These are phyloP conservation scores for Megalops cyprinoides DNA, from an alignment of 2,797 vertebrate species.

Conservation along the genomic window DNA sequence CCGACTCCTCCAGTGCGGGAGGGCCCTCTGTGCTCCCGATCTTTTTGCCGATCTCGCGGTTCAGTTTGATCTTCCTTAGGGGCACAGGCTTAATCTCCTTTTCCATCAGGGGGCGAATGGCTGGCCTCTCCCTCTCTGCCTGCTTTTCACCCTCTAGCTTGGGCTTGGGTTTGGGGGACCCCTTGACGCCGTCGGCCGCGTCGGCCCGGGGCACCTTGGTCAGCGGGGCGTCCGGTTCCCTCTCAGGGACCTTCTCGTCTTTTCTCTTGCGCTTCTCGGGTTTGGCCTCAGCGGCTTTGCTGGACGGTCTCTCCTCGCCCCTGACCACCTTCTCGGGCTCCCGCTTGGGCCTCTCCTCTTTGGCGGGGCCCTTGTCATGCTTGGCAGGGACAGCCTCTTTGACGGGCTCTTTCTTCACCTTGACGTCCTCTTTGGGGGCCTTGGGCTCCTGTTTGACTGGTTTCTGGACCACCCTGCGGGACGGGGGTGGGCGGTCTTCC, in stretches of 20 bases:
- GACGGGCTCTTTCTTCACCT: conserved; percentile 64
- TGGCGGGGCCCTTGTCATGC: conserved; percentile 66
- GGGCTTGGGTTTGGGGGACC: conserved; percentile 69
- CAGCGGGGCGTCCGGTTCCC: conserved; percentile 66
- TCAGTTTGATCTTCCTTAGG: conserved; percentile 93
- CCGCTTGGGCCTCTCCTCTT: conserved; percentile 77
- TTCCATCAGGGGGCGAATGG: conserved; percentile 68
- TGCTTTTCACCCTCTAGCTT: conserved; percentile 69
- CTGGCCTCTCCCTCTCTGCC: conserved; percentile 65
- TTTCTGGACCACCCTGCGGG: conserved; percentile 69
- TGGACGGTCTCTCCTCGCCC: conserved; percentile 60
- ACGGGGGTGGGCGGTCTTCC: conserved; percentile 72
- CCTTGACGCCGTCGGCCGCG: conserved; percentile 64
- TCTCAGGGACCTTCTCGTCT: conserved; percentile 74
- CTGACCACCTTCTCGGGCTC: conserved; percentile 66
- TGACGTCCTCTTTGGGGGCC: conserved; percentile 72
- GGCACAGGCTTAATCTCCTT: conserved; percentile 75
- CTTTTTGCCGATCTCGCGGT: conserved; percentile 85
- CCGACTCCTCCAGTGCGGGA: conserved; percentile 65
- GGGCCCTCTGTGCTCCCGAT: conserved; percentile 65
- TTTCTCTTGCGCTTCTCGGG: conserved; percentile 82
- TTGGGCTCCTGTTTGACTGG: conserved; percentile 65
- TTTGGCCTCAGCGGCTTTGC: conserved; percentile 72
- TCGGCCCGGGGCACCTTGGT: conserved; percentile 69
- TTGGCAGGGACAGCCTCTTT: conserved; percentile 67